Evolutionary conservation across 2,113 vertebrate species (phyloP).

Genomic region (Ifrita kowaldi): DNA sequence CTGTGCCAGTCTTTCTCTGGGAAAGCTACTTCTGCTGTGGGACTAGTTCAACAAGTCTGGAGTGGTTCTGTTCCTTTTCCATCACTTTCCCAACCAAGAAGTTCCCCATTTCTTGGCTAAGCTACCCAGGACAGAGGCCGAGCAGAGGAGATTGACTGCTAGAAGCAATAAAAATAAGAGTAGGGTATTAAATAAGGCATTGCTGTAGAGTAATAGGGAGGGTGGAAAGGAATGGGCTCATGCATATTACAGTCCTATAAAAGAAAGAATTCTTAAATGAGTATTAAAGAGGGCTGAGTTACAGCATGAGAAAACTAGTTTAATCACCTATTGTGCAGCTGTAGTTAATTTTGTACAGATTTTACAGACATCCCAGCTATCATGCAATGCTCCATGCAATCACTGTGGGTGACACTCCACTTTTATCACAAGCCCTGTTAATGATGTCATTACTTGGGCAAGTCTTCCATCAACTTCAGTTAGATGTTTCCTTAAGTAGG

Average conservation of each 20-base stretch:
- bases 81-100: neutral
- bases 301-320: conserved; percentile 54
- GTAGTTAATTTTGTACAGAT: conserved; percentile 62
- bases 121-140: neutral
- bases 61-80: neutral
- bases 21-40: neutral
- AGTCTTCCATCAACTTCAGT: neutral
- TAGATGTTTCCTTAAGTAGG: conserved; percentile 8
- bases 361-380: conserved; percentile 64
- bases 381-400: conserved; percentile 42
- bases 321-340: conserved; percentile 64
- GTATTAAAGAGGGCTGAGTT: conserved; percentile 35
- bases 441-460: neutral
- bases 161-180: conserved; percentile 36
- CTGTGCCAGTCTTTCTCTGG: neutral
- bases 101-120: neutral
- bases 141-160: neutral
- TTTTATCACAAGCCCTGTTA: conserved; percentile 31
- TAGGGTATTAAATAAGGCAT: conserved; percentile 13
- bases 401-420: conserved; percentile 49
- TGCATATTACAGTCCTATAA: conserved; percentile 37
- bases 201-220: conserved; percentile 48
- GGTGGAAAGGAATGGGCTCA: conserved; percentile 47
- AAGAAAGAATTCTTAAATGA: conserved; percentile 63
- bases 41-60: neutral